Evolutionary conservation across 23 tunicate genomes (phyloP).

Genomic region (Aplidium turbinatum): DNA sequence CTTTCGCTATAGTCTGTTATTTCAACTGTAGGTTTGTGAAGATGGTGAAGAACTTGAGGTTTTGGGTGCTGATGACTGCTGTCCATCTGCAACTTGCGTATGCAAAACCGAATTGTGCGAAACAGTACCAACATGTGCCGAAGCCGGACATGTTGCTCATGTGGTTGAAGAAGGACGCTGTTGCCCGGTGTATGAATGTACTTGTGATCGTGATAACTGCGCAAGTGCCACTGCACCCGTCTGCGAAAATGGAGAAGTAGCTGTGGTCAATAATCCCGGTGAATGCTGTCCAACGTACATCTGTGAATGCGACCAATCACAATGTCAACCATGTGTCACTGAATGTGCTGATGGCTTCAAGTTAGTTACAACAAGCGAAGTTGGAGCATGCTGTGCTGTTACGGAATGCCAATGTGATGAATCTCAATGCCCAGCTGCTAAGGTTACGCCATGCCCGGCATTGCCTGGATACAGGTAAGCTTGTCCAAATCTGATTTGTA

Average conservation of each 20-base stretch:
- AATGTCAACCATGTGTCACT: slow-evolving; percentile 67
- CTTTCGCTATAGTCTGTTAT: too few relatives aligned
- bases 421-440: slow-evolving; percentile 69
- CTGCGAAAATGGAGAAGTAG: slow-evolving; percentile 70
- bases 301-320: slow-evolving; percentile 72
- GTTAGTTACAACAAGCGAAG: slow-evolving; percentile 47
- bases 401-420: slow-evolving; percentile 92
- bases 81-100: slow-evolving; percentile 90
- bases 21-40: slow-evolving; percentile 64
- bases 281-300: slow-evolving; percentile 91
- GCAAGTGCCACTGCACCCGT: slow-evolving; percentile 44
- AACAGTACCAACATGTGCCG: slow-evolving; percentile 44
- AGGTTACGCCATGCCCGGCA: slow-evolving; percentile 61
- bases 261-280: slow-evolving; percentile 68
- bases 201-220: slow-evolving; percentile 75
- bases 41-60: slow-evolving; percentile 95
- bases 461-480: slow-evolving; percentile 85
- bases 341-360: slow-evolving; percentile 74
- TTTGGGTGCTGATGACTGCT: slow-evolving; percentile 79
- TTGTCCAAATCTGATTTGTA: too few relatives aligned
- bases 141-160: slow-evolving; percentile 39
- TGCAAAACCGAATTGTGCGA: slow-evolving; percentile 85
- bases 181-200: slow-evolving; percentile 78
- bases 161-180: slow-evolving; percentile 81
- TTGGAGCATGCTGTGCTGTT: slow-evolving; percentile 73